These are phyloP conservation scores for Caenorhabditis becei DNA, from an alignment of 2,888 invertebrate genomes.

Conservation along the genomic window DNA sequence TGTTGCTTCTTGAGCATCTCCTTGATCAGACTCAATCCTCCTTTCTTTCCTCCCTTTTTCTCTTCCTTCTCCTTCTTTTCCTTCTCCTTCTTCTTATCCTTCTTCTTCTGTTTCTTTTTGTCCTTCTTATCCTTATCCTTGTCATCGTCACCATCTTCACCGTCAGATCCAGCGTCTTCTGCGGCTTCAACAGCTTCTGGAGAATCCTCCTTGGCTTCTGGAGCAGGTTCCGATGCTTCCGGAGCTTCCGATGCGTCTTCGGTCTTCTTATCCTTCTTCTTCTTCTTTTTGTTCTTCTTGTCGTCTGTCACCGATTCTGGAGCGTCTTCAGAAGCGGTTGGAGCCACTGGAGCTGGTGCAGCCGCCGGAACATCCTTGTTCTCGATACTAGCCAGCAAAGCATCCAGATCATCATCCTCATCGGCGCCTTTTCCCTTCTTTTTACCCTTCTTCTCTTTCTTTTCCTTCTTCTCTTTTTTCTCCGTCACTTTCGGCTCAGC, in stretches of 20 bases:
- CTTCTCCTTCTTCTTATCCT: slow-evolving; percentile 67
- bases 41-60: slow-evolving; percentile 66
- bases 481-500: slow-evolving; percentile 39
- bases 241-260: not conserved
- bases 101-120: slow-evolving; percentile 48
- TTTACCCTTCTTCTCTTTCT: slow-evolving; percentile 52
- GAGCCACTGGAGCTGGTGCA: slow-evolving; percentile 23
- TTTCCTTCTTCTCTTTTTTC: slow-evolving; percentile 53
- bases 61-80: slow-evolving; percentile 62
- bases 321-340: slow-evolving; percentile 24
- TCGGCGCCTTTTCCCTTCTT: slow-evolving; percentile 65
- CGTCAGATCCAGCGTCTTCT: slow-evolving; percentile 53
- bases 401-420: slow-evolving; percentile 76
- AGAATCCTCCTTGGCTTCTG: no score
- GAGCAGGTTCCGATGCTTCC: no score
- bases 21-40: slow-evolving; percentile 78
- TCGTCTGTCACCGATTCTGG: slow-evolving; percentile 39
- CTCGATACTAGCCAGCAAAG: slow-evolving; percentile 68
- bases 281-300: slow-evolving; percentile 68
- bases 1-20: slow-evolving; percentile 82
- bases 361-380: slow-evolving; percentile 44
- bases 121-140: slow-evolving; percentile 48
- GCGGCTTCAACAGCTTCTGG: slow-evolving; percentile 21
- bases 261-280: slow-evolving; percentile 65
- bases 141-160: slow-evolving; percentile 30